phyloP scores from a whole-genome alignment of 2,888 invertebrate genomes.

The Cataglyphis altisquamis region DNA sequence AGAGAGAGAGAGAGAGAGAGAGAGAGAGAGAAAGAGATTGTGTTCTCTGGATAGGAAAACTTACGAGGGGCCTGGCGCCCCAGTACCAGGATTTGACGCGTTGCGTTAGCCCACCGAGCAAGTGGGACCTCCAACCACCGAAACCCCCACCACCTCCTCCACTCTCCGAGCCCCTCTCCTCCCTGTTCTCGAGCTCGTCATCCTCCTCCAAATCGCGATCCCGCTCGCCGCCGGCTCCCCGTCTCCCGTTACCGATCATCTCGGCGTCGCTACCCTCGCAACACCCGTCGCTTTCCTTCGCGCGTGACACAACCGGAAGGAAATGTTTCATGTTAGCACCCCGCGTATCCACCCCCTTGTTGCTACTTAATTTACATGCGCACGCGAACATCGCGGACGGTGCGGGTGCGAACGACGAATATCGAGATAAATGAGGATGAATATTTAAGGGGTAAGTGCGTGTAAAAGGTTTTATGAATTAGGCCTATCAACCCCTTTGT shows the following conservation, averaged over 20 bases:
- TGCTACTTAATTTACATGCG: constrained; percentile 54
- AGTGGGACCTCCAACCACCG: constrained; percentile 96
- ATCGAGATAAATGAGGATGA: not conserved
- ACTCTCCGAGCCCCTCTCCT: constrained; percentile 85
- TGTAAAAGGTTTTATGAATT: not conserved
- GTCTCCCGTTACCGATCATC: constrained; percentile 85
- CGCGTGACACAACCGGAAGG: constrained; percentile 66
- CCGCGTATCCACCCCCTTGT: not conserved
- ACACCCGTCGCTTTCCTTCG: constrained; percentile 84
- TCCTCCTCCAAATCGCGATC: constrained; percentile 85
- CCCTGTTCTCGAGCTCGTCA: constrained; percentile 85
- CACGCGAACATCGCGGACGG: constrained; percentile 14
- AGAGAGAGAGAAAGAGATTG: constrained; percentile 49
- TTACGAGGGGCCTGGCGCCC: constrained; percentile 97
- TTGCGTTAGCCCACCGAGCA: constrained; percentile 97
- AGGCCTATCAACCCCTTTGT: not conserved
- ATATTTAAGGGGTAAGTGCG: not conserved
- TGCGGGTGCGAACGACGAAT: constrained; percentile 7
- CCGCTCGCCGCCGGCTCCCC: constrained; percentile 74
- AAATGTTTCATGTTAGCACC: constrained; percentile 59
- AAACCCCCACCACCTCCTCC: constrained; percentile 86
- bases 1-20: constrained; percentile 38
- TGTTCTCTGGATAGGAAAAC: constrained; percentile 86
- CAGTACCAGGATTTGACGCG: constrained; percentile 99
- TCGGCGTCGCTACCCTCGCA: constrained; percentile 86